Percentiles rank a stretch among this genome's conserved stretches.
Conservation (phyloP, 2,888 invertebrate genomes). For the Ischnura elegans region DNA sequence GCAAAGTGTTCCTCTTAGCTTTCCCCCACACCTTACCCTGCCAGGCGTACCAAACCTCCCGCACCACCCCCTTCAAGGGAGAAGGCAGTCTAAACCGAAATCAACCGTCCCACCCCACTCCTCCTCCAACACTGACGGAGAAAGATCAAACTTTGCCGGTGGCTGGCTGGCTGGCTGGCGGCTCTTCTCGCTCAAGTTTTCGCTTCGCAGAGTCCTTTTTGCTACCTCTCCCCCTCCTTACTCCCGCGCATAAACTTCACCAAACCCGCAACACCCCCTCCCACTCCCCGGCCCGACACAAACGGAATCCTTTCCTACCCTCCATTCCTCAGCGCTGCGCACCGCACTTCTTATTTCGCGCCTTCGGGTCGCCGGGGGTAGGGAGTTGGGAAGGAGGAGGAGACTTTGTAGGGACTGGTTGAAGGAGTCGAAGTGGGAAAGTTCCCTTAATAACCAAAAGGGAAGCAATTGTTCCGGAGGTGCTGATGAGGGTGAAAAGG, state of each 20-base stretch:
- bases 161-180: background rate
- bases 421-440: background rate
- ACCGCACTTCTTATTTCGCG: slow-evolving; percentile 11
- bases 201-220: slow-evolving; percentile 56
- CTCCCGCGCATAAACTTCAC: slow-evolving; percentile 2
- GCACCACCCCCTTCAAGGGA: background rate
- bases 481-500: slow-evolving; percentile 66
- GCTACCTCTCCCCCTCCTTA: background rate
- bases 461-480: slow-evolving; percentile 64
- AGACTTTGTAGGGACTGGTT: background rate
- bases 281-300: background rate
- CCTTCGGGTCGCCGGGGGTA: background rate
- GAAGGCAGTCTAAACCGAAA: slow-evolving; percentile 8
- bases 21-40: background rate
- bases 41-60: background rate
- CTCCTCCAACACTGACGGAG: background rate
- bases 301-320: background rate
- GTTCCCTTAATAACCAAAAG: slow-evolving; percentile 63
- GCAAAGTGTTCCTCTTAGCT: background rate
- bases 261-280: background rate
- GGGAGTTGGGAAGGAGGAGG: background rate
- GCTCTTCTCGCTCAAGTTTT: slow-evolving; percentile 56
- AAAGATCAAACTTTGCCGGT: slow-evolving; percentile 61
- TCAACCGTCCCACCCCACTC: background rate
- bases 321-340: background rate